These are phyloP conservation scores for Anolis carolinensis DNA, from an alignment of 2,113 vertebrate genomes.

Conservation along the genomic window DNA sequence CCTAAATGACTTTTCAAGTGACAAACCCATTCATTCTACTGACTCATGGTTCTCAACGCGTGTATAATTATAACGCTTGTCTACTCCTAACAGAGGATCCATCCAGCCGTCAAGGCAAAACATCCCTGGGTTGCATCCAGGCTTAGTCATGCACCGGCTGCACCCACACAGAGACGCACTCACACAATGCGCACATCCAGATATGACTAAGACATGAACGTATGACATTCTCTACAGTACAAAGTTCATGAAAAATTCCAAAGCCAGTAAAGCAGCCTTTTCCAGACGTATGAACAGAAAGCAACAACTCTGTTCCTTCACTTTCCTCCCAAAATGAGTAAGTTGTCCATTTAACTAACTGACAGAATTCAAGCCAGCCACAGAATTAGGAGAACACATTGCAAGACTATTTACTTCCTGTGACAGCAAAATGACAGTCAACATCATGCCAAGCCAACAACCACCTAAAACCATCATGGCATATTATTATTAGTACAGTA, in stretches of 20 bases:
- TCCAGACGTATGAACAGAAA: neutral
- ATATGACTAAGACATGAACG: neutral
- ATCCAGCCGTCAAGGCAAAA: neutral
- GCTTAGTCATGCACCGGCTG: neutral
- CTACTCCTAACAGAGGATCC: neutral
- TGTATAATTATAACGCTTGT: neutral
- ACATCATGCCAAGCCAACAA: neutral
- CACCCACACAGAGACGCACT: neutral
- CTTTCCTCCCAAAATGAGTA: neutral
- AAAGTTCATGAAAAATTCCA: neutral
- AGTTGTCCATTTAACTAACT: neutral
- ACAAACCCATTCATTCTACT: neutral
- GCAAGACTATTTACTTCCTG: no score
- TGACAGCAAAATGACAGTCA: no score
- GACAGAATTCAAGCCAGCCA: fast-evolving
- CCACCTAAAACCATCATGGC: neutral
- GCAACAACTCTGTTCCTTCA: neutral
- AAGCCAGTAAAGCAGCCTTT: neutral
- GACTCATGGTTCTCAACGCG: neutral
- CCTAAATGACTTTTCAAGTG: neutral
- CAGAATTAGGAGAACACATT: neutral
- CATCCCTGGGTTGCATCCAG: neutral
- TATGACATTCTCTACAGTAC: no score
- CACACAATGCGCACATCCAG: neutral
- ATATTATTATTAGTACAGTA: neutral